These are phyloP conservation scores for Agonopterix subpropinquella DNA, from an alignment of 2,888 invertebrate genomes.

Conservation along the genomic window DNA sequence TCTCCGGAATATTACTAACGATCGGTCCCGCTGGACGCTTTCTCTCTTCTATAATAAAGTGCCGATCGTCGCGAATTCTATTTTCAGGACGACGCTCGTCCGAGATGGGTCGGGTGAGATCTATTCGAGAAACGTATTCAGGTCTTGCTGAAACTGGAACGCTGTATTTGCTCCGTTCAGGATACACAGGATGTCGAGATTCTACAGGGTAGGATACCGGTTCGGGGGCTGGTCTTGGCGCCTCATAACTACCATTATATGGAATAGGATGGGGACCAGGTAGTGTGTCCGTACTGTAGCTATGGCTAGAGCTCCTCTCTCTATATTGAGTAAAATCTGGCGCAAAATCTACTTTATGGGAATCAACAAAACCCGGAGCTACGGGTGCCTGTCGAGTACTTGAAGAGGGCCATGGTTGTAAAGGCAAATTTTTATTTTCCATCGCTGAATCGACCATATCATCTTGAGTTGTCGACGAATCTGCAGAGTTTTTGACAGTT, in stretches of 20 bases:
- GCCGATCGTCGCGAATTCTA: conserved; percentile 56
- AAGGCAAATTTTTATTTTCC: conserved; percentile 47
- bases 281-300: conserved; percentile 32
- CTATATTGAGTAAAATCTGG: conserved; percentile 80
- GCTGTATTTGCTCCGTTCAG: conserved; percentile 49
- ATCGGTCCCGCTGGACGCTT: conserved; percentile 59
- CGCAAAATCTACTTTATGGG: conserved; percentile 86
- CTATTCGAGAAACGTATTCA: conserved; percentile 65
- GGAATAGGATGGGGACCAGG: conserved; percentile 37
- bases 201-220: conserved; percentile 48
- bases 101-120: conserved; percentile 51
- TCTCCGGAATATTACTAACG: conserved; percentile 68
- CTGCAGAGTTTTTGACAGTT: conserved; percentile 91
- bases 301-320: conserved; percentile 44
- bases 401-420: conserved; percentile 47
- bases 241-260: conserved; percentile 53
- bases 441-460: conserved; percentile 68
- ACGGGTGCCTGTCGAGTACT: conserved; percentile 36
- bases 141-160: conserved; percentile 32
- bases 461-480: conserved; percentile 89
- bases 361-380: conserved; percentile 39
- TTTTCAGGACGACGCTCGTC: conserved; percentile 50
- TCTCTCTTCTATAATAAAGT: conserved; percentile 60
- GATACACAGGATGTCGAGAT: conserved; percentile 49
- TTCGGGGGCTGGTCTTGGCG: conserved; percentile 40